A percentile compares a stretch with the other conserved stretches of the same genome.
Evolutionary conservation across 1,140 invertebrate genomes (phyloP).

Genomic region (Cepaea nemoralis): DNA sequence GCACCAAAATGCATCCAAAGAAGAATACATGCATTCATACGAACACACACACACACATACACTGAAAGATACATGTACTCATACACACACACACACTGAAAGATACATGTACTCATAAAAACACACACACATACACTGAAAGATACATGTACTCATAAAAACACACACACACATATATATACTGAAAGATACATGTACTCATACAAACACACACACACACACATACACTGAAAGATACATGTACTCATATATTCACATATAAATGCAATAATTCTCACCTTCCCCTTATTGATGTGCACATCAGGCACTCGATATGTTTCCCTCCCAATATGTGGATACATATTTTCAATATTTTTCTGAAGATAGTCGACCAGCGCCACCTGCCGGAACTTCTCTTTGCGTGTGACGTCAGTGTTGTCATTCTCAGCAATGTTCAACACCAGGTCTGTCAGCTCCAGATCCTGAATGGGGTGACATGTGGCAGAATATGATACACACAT

Average conservation of each 20-base stretch:
- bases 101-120: not conserved
- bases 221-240: no score
- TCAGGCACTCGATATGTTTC: conserved; percentile 20
- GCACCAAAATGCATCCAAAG: not conserved
- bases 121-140: not conserved
- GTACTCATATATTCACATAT: not conserved
- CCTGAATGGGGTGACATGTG: not conserved
- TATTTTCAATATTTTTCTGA: conserved; percentile 3
- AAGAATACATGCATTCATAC: not conserved
- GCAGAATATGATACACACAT: not conserved
- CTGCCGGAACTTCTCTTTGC: not conserved
- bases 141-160: not conserved
- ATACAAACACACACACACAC: no score
- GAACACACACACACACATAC: no score
- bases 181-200: not conserved
- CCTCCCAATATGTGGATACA: conserved; percentile 19
- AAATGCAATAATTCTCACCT: conserved; percentile 16
- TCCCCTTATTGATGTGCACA: conserved; percentile 37
- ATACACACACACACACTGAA: no score
- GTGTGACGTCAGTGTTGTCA: conserved; percentile 8
- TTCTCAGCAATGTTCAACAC: not conserved
- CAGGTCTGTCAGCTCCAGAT: not conserved
- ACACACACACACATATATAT: not conserved
- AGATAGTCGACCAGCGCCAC: not conserved
- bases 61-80: no score